Conservation (phyloP, 2,113 vertebrate genomes). For the Cyprinodon tularosa region DNA sequence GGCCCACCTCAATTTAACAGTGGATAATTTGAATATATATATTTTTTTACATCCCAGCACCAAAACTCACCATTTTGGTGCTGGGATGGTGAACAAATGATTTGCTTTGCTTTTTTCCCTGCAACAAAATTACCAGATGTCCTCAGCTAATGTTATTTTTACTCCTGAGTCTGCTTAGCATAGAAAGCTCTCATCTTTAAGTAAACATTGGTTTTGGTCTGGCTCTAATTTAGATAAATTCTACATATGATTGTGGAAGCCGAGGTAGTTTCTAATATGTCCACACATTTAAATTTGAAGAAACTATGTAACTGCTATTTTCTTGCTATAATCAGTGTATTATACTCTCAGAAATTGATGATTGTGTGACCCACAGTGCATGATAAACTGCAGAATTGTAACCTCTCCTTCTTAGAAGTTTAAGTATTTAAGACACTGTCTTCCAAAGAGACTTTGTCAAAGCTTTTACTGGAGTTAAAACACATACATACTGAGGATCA, state of each 20-base stretch:
- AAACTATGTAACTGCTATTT: background rate
- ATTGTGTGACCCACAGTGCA: slow-evolving; percentile 46
- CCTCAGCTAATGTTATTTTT: background rate
- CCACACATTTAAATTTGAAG: background rate
- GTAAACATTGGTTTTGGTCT: background rate
- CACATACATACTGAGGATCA: slow-evolving; percentile 65
- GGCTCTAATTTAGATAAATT: background rate
- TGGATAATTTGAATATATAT: no score
- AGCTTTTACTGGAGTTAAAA: slow-evolving; percentile 50
- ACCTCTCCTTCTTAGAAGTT: slow-evolving; percentile 62
- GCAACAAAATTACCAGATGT: background rate
- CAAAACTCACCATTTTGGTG: background rate
- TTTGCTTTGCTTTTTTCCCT: background rate
- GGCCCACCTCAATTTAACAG: no score
- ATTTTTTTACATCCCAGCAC: no score
- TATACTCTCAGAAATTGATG: slow-evolving; percentile 60
- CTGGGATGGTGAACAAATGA: no score
- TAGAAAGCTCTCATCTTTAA: background rate
- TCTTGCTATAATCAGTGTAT: no score
- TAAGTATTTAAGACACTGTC: slow-evolving; percentile 59
- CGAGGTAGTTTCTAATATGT: no score
- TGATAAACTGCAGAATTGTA: slow-evolving; percentile 46
- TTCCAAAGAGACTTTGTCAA: slow-evolving; percentile 59
- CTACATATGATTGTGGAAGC: background rate
- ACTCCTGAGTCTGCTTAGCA: background rate